Conservation (phyloP, 2,888 invertebrate genomes). For the Noctua fimbriata region DNA sequence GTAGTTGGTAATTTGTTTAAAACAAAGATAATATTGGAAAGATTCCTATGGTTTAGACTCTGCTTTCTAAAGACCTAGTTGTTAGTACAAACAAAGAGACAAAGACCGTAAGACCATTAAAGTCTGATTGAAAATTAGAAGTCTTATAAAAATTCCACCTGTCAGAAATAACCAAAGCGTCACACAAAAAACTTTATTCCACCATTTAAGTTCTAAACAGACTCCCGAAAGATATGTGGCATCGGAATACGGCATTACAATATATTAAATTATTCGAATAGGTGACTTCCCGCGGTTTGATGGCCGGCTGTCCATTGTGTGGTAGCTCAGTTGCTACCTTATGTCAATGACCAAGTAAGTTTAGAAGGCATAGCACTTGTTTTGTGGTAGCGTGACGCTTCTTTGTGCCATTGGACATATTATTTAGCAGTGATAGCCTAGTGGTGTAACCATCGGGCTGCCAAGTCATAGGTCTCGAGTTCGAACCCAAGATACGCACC, state of each 20-base stretch:
- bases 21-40: too few species aligned
- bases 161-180: slow-evolving; percentile 23
- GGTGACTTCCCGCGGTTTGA: slow-evolving; percentile 67
- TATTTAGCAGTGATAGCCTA: too few species aligned
- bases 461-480: too few species aligned
- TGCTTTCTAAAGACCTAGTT: background rate
- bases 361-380: background rate
- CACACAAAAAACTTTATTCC: slow-evolving; percentile 29
- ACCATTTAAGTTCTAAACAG: slow-evolving; percentile 42
- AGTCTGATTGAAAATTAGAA: slow-evolving; percentile 24
- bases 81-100: background rate
- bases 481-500: too few species aligned
- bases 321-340: slow-evolving; percentile 60
- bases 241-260: slow-evolving; percentile 61
- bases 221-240: slow-evolving; percentile 60
- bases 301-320: slow-evolving; percentile 62
- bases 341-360: background rate
- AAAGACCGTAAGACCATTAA: background rate
- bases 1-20: too few species aligned
- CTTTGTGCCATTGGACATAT: too few species aligned
- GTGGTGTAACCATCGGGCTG: too few species aligned
- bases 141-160: slow-evolving; percentile 45
- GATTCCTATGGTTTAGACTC: background rate
- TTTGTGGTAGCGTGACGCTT: background rate
- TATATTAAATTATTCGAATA: slow-evolving; percentile 68